These are phyloP conservation scores for Lineus longissimus DNA, from an alignment of 1,140 invertebrate species.

Conservation along the genomic window DNA sequence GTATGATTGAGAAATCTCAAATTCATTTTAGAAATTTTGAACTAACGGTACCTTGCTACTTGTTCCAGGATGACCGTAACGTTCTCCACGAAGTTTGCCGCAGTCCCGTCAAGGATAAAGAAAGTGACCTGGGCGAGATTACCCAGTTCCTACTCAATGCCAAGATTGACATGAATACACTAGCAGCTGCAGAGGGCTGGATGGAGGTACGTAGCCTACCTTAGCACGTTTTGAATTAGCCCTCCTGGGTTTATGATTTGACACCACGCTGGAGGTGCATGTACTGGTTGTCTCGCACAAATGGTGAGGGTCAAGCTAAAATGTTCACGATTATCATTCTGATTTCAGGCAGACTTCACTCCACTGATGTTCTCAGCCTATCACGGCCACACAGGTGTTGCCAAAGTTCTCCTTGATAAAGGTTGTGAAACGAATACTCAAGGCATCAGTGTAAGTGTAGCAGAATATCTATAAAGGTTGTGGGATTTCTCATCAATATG, in stretches of 20 bases:
- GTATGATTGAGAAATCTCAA: too few relatives aligned
- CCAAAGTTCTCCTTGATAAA: slow-evolving; percentile 40
- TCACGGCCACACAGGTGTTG: slow-evolving; percentile 51
- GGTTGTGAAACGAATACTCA: slow-evolving; percentile 46
- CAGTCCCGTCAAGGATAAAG: slow-evolving; percentile 31
- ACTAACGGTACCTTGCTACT: too few relatives aligned
- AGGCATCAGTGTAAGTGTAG: slow-evolving; percentile 41
- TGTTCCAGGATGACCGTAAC: slow-evolving; percentile 43
- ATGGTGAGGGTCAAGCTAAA: neutral
- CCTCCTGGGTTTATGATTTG: too few relatives aligned
- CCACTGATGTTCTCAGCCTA: slow-evolving; percentile 53
- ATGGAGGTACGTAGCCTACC: neutral
- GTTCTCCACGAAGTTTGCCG: slow-evolving; percentile 48
- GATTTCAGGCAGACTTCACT: slow-evolving; percentile 49
- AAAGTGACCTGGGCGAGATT: slow-evolving; percentile 43
- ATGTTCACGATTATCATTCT: neutral
- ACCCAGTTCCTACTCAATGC: slow-evolving; percentile 37
- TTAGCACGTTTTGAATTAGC: too few relatives aligned
- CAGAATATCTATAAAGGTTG: neutral
- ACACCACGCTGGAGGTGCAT: too few relatives aligned
- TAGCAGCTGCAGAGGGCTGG: slow-evolving; percentile 14
- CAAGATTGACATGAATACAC: slow-evolving; percentile 46
- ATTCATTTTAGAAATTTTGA: too few relatives aligned
- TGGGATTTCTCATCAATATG: neutral
- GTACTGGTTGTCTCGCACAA: too few relatives aligned